These are phyloP conservation scores for Drosophila busckii DNA, from an alignment of 1,140 invertebrate species.

Conservation along the genomic window DNA sequence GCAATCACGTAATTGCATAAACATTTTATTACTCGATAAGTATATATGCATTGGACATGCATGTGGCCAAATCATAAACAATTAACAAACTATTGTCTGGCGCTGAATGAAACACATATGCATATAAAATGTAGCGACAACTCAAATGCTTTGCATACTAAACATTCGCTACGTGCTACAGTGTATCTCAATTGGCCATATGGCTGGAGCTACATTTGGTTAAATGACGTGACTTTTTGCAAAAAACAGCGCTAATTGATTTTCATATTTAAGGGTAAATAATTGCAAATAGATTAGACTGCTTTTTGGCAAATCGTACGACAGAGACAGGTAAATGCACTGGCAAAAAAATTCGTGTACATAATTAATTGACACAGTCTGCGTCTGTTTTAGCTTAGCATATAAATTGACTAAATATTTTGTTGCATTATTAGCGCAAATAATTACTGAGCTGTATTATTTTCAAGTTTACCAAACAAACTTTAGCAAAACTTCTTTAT, in stretches of 20 bases:
- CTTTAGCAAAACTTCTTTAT: too few species aligned
- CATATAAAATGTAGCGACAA: conserved; percentile 42
- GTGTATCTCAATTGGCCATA: conserved; percentile 21
- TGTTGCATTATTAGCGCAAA: too few species aligned
- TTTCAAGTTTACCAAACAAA: too few species aligned
- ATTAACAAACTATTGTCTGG: conserved; percentile 27
- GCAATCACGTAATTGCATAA: conserved; percentile 29
- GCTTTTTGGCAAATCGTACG: too few species aligned
- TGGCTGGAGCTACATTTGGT: conserved; percentile 16
- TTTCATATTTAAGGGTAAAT: conserved; percentile 14
- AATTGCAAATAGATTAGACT: conserved; percentile 1
- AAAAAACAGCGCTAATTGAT: conserved; percentile 29
- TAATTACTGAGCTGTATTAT: too few species aligned
- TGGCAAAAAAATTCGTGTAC: not conserved
- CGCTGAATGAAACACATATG: conserved; percentile 15
- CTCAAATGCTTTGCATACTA: conserved; percentile 24
- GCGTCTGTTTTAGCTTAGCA: too few species aligned
- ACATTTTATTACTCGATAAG: too few species aligned
- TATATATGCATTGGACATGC: too few species aligned
- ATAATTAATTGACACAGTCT: too few species aligned
- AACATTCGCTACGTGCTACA: conserved; percentile 45
- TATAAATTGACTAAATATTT: too few species aligned
- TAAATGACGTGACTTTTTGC: conserved; percentile 27
- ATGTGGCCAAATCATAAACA: conserved; percentile 48
- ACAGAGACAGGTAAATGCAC: not conserved